phyloP scores from a whole-genome alignment of 2,113 vertebrate species.

The Thalassoma bifasciatum region DNA sequence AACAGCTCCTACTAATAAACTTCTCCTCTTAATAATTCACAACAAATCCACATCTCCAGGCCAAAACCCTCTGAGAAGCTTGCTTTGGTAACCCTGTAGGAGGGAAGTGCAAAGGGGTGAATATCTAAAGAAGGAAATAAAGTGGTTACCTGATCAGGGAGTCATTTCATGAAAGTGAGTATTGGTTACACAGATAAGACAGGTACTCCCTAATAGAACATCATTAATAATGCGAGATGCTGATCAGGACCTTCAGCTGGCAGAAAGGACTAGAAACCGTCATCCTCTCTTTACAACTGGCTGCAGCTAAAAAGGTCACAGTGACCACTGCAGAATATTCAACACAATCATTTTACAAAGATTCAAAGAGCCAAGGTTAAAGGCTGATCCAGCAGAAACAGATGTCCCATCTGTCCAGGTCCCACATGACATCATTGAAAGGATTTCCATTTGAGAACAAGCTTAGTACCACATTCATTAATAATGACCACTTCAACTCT shows the following conservation, averaged over 20 bases:
- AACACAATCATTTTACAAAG: neutral
- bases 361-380: neutral
- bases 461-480: constrained; percentile 2
- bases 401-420: neutral
- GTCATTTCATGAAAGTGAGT: constrained; percentile 69
- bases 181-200: constrained; percentile 67
- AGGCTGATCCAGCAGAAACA: neutral
- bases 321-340: neutral
- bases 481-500: neutral
- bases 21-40: constrained; percentile 75
- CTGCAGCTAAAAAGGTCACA: neutral
- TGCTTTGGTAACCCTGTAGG: constrained; percentile 61
- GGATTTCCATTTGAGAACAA: neutral
- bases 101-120: constrained; percentile 30
- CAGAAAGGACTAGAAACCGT: neutral
- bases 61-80: constrained; percentile 15
- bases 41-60: constrained; percentile 34
- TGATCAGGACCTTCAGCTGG: constrained; percentile 8
- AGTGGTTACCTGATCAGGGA: constrained; percentile 68
- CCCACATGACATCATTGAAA: neutral
- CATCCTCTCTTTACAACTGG: neutral
- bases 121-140: constrained; percentile 56
- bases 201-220: constrained; percentile 19
- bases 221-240: constrained; percentile 55
- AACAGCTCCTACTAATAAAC: constrained; percentile 31